These are phyloP conservation scores for Eucera pruinosa DNA, from an alignment of 2,888 invertebrate species.

Conservation along the genomic window DNA sequence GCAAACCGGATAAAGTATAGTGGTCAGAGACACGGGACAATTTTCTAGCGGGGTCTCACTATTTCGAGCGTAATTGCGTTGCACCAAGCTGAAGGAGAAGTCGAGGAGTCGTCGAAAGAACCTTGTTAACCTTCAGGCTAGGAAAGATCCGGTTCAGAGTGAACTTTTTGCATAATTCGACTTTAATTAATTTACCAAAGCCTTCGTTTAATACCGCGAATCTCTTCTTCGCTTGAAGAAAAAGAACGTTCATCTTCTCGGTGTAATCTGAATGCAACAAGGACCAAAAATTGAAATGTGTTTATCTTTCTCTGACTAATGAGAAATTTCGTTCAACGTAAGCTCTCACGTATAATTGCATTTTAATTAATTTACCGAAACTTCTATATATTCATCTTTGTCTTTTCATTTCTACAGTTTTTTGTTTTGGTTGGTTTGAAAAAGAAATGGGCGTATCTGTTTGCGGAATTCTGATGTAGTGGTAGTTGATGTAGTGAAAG, in stretches of 20 bases:
- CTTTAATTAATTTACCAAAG: slow-evolving; percentile 20
- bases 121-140: slow-evolving; percentile 2
- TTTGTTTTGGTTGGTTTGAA: neutral
- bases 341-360: neutral
- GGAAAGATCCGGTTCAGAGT: neutral
- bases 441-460: neutral
- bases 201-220: neutral
- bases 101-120: slow-evolving; percentile 12
- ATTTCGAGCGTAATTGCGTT: slow-evolving; percentile 47
- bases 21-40: slow-evolving; percentile 18
- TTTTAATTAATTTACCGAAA: slow-evolving; percentile 14
- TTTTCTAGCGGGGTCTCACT: slow-evolving; percentile 18
- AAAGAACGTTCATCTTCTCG: neutral
- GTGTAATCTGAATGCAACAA: neutral
- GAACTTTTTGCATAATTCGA: slow-evolving; percentile 23
- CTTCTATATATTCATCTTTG: neutral
- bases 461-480: neutral
- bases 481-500: too few species aligned
- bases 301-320: neutral
- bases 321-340: neutral
- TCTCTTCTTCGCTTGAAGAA: neutral
- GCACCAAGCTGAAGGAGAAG: slow-evolving; percentile 2
- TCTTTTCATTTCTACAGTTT: too few species aligned
- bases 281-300: neutral
- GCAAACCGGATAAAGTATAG: slow-evolving; percentile 12